These are phyloP conservation scores for Mohoua ochrocephala DNA, from an alignment of 2,113 vertebrate genomes.

Conservation along the genomic window DNA sequence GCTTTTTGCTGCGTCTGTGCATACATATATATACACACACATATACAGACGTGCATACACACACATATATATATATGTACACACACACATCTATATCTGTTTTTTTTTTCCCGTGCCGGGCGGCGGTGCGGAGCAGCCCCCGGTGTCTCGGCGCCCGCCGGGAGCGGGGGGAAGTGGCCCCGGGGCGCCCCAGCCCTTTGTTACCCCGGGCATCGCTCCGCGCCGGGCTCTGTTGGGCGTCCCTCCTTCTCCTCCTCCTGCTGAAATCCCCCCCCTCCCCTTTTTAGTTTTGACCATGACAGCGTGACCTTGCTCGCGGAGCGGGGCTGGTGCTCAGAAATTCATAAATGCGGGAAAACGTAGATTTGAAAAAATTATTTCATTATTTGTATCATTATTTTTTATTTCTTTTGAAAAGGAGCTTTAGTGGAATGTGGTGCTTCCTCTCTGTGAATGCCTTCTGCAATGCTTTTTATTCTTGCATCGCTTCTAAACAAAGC, in stretches of 20 bases:
- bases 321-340: background rate
- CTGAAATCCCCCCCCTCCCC: background rate
- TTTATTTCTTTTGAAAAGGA: background rate
- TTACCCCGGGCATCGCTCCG: background rate
- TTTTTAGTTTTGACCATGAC: background rate
- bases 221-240: background rate
- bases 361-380: background rate
- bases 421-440: background rate
- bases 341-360: background rate
- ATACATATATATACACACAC: rapidly evolving
- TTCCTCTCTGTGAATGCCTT: background rate
- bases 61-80: rapidly evolving
- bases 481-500: background rate
- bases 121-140: background rate
- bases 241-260: background rate
- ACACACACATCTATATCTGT: rapidly evolving
- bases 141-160: background rate
- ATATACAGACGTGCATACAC: rapidly evolving
- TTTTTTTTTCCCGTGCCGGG: background rate
- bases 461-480: background rate
- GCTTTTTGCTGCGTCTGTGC: background rate
- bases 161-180: background rate
- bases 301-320: background rate
- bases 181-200: background rate
- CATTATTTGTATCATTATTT: rapidly evolving